Conservation (phyloP, 1,140 invertebrate genomes). For the Cydia fagiglandana region DNA sequence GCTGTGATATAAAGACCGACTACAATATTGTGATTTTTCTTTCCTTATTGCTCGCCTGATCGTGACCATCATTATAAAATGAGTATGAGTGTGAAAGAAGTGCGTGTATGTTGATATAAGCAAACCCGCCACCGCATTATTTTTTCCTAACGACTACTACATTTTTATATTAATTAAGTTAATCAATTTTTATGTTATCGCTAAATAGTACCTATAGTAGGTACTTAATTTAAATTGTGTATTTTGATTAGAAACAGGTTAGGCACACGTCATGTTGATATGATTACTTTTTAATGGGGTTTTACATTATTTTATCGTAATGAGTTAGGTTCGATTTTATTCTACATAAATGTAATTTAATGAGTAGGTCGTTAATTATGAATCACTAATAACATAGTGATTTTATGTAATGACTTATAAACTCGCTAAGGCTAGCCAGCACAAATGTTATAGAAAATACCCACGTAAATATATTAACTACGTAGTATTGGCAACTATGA, state of each 20-base stretch:
- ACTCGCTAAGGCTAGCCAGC: slow-evolving; percentile 4
- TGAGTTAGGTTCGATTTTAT: slow-evolving; percentile 3
- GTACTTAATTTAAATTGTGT: neutral
- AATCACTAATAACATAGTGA: neutral
- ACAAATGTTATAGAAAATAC: neutral
- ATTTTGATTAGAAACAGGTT: neutral
- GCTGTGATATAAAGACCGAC: slow-evolving; percentile 36
- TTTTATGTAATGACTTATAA: neutral
- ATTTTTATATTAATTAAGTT: neutral
- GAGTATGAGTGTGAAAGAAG: slow-evolving; percentile 59
- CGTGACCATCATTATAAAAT: slow-evolving; percentile 64
- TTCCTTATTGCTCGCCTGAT: slow-evolving; percentile 70
- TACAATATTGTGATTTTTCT: slow-evolving; percentile 45
- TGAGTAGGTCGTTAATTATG: neutral
- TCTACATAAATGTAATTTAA: slow-evolving; percentile 9
- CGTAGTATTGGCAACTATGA: neutral
- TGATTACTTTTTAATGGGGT: slow-evolving; percentile 8
- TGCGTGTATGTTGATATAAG: slow-evolving; percentile 53
- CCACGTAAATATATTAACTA: neutral
- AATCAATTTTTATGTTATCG: neutral
- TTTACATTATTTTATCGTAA: neutral
- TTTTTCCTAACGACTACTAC: neutral
- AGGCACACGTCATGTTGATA: slow-evolving; percentile 5
- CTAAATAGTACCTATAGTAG: neutral
- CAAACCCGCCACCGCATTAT: slow-evolving; percentile 67